These are phyloP conservation scores for Toxostoma redivivum DNA, from an alignment of 2,113 vertebrate species.

Conservation along the genomic window DNA sequence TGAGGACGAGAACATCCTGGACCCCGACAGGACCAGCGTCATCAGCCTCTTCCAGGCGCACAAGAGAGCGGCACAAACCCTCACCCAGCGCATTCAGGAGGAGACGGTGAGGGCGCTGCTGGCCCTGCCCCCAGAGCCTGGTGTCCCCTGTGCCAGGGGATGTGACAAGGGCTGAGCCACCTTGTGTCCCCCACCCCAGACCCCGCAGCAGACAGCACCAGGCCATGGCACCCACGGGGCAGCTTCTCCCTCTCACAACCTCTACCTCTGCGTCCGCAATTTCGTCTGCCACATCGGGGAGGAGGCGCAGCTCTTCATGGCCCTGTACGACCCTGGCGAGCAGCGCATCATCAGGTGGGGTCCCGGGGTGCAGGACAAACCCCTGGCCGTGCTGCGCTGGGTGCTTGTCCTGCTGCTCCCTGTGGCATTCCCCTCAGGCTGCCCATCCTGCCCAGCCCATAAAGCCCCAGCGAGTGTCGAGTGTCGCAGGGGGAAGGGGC, in stretches of 20 bases:
- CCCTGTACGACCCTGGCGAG: conserved; percentile 44
- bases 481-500: background rate
- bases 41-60: conserved; percentile 64
- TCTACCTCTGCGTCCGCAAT: conserved; percentile 62
- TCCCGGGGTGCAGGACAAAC: fast-evolving
- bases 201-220: background rate
- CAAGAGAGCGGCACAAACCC: background rate
- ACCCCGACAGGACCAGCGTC: conserved; percentile 48
- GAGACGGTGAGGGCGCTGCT: conserved; percentile 7
- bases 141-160: background rate
- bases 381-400: fast-evolving
- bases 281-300: conserved; percentile 65
- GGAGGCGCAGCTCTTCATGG: conserved; percentile 65
- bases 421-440: fast-evolving
- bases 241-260: conserved; percentile 8
- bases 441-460: background rate
- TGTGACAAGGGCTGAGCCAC: background rate
- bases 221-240: background rate
- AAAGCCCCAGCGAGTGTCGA: fast-evolving
- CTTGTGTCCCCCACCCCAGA: background rate
- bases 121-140: fast-evolving
- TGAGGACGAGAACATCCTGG: conserved; percentile 53
- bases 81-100: conserved; percentile 41
- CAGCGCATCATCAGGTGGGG: conserved; percentile 56
- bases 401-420: background rate